phyloP scores from a whole-genome alignment of 2,888 invertebrate genomes.

The Eupithecia tripunctaria region DNA sequence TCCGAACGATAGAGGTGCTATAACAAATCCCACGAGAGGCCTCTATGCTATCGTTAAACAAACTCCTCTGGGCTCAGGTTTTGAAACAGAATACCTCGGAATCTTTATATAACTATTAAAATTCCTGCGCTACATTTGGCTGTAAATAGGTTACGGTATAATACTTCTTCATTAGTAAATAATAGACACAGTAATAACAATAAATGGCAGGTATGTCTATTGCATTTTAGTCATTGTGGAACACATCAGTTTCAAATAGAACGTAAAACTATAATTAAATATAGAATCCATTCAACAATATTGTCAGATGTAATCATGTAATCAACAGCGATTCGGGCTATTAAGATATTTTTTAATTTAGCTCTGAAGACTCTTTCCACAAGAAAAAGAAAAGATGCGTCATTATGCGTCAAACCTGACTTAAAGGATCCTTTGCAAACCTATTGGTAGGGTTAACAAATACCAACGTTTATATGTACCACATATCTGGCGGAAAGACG shows the following conservation, averaged over 20 bases:
- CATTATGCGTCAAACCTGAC: neutral
- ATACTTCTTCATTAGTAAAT: constrained; percentile 34
- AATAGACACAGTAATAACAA: constrained; percentile 53
- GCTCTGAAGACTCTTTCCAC: constrained; percentile 2
- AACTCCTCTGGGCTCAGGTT: neutral
- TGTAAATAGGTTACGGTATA: constrained; percentile 37
- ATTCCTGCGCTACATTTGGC: constrained; percentile 27
- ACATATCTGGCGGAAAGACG: neutral
- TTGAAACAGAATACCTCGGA: constrained; percentile 14
- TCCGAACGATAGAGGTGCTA: too few species aligned
- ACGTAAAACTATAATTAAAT: constrained; percentile 41
- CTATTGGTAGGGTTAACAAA: neutral
- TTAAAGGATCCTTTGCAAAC: neutral
- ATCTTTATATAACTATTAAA: constrained; percentile 14
- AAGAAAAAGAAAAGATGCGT: neutral
- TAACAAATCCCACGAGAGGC: too few species aligned
- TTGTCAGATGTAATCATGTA: constrained; percentile 40
- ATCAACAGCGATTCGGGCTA: constrained; percentile 11
- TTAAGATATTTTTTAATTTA: neutral
- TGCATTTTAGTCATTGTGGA: constrained; percentile 73
- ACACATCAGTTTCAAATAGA: constrained; percentile 66
- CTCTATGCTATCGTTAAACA: too few species aligned
- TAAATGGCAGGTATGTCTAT: constrained; percentile 70
- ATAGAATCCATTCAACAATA: constrained; percentile 29
- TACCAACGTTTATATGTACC: neutral